Conservation (phyloP, 1,140 invertebrate genomes). For the Zaprionus kolodkinae region DNA sequence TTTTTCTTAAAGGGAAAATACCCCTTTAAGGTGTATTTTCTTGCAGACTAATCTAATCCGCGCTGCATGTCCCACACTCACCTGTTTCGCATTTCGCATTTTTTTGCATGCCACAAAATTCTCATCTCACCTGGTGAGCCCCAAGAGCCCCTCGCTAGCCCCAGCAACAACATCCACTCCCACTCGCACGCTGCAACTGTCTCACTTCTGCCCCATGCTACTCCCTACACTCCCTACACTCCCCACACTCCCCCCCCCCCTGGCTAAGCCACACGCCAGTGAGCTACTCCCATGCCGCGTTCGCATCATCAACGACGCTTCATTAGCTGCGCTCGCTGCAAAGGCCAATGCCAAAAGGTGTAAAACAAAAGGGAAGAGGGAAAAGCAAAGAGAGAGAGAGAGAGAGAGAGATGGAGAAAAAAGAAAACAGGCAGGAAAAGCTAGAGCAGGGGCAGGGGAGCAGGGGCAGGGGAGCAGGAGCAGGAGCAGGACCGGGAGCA, state of each 20-base stretch:
- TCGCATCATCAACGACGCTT: conserved; percentile 70
- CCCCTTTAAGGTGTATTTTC: no score
- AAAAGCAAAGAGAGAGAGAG: conserved; percentile 27
- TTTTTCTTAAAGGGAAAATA: no score
- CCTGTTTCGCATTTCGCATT: neutral
- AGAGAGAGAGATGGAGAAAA: conserved; percentile 19
- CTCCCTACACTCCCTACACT: no score
- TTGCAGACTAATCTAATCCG: neutral
- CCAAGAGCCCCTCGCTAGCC: neutral
- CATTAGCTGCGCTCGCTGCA: conserved; percentile 69
- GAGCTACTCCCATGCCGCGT: conserved; percentile 14
- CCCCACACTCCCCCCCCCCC: neutral
- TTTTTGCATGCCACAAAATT: conserved; percentile 3
- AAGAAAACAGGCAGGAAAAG: conserved; percentile 27
- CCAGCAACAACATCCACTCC: neutral
- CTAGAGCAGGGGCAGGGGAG: conserved; percentile 14
- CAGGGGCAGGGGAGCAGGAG: neutral
- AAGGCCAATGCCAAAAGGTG: conserved; percentile 80
- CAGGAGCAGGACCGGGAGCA: neutral
- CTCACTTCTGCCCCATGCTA: neutral
- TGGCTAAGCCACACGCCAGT: conserved; percentile 34
- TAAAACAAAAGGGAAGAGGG: conserved; percentile 49
- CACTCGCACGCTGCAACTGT: neutral
- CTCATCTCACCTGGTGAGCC: neutral
- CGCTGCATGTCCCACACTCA: neutral